Evolutionary conservation across 2,797 vertebrate genomes (phyloP), one percentile per base, ranked within the genome.

Genomic region (Chrysocyon brachyurus): DNA sequence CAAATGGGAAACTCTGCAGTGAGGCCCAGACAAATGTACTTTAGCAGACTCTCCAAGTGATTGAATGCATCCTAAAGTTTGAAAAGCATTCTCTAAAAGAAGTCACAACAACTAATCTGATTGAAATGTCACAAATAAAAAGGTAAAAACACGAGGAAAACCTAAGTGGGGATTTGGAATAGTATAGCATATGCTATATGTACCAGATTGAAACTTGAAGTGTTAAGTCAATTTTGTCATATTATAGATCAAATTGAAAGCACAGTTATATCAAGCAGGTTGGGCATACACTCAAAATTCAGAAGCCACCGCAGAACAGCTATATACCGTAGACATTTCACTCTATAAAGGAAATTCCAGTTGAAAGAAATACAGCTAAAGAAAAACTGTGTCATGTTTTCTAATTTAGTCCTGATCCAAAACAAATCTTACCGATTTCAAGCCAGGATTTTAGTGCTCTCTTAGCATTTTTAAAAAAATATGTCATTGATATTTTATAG

Each of bases 41-140:
- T 57, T 52, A 61, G 64, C 1, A 46, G 59, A 9, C 12, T 28
- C 31, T 87, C 16, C 26, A 54, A 59, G 31, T 52, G 9, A 63
- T 26, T 9, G 4, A 73, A 52, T 52, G 11, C 7, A 40, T 36
- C 26, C 17, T 90, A 15, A 92, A 31, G 57, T 33, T 92, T 49
- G 9, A 61, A 87, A 91, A 91, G 0, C 24, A 28, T 26, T 70
- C 3, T 2, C 77, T 97, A 87, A 98, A 94, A 83, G 49, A 95
- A 90, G 28, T 16, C 52, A 24, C 15, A 75, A 12, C 33, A 84
- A 97, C 46, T 70, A 93, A 75, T 88, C 83, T 94, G 54, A 90
- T 16, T 70, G 92, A 95, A 82, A 72, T 46, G n/a, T 77, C 77
- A 96, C 84, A 94, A 96, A 94, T 87, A 49, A 77, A 97, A 92